Conservation (phyloP, 2,888 invertebrate species). For the Ennomos erosarius region DNA sequence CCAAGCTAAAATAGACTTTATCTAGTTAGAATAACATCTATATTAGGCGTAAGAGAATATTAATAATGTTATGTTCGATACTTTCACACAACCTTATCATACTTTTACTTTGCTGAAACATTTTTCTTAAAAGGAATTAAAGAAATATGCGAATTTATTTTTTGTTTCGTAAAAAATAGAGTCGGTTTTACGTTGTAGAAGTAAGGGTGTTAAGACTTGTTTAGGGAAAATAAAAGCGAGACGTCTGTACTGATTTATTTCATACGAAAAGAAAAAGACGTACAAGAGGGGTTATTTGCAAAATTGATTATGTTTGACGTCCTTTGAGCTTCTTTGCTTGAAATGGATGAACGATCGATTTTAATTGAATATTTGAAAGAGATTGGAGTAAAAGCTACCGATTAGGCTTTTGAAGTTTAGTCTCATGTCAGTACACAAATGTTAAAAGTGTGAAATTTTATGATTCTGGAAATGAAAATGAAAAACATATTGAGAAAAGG, state of each 20-base stretch:
- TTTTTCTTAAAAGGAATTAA: background rate
- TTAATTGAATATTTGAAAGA: slow-evolving; percentile 74
- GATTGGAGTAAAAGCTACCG: slow-evolving; percentile 55
- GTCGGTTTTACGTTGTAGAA: slow-evolving; percentile 24
- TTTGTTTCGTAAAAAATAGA: fast-evolving
- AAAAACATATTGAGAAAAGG: no score
- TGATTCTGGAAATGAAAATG: no score
- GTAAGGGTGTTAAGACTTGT: slow-evolving; percentile 25
- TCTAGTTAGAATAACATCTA: fast-evolving
- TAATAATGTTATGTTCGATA: slow-evolving; percentile 78
- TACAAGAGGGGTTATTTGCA: slow-evolving; percentile 70
- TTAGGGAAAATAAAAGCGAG: slow-evolving; percentile 40
- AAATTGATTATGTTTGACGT: slow-evolving; percentile 83
- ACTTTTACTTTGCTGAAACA: slow-evolving; percentile 48
- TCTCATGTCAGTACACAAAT: slow-evolving; percentile 62
- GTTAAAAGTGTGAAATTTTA: slow-evolving; percentile 32
- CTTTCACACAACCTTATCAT: slow-evolving; percentile 75
- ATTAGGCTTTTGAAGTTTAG: slow-evolving; percentile 66
- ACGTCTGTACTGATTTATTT: slow-evolving; percentile 73
- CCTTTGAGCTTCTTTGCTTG: slow-evolving; percentile 63
- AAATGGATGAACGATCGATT: slow-evolving; percentile 61
- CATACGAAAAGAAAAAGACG: slow-evolving; percentile 70
- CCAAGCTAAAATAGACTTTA: slow-evolving; percentile 39
- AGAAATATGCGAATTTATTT: slow-evolving; percentile 21
- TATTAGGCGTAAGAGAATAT: slow-evolving; percentile 4